These are phyloP conservation scores for Cataglyphis livida DNA, from an alignment of 2,888 invertebrate genomes.

Conservation along the genomic window DNA sequence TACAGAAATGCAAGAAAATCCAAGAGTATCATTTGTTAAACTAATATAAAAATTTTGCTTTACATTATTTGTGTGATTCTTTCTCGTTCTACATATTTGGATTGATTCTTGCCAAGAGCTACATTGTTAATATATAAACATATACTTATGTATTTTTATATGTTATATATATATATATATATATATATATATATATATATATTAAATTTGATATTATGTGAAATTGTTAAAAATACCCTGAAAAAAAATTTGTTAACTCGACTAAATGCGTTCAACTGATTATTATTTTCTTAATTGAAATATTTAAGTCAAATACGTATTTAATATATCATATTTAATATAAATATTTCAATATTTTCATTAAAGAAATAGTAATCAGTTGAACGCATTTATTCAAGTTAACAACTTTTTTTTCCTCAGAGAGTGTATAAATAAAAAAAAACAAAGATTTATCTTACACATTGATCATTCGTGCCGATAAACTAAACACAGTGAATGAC, in stretches of 20 bases:
- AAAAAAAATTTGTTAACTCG: too few relatives aligned
- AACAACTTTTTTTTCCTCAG: too few relatives aligned
- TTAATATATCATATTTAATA: too few relatives aligned
- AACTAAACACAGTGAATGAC: conserved; percentile 4
- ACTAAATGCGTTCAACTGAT: too few relatives aligned
- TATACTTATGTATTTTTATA: not conserved
- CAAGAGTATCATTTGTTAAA: conserved; percentile 3
- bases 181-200: too few relatives aligned
- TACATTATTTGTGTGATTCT: not conserved
- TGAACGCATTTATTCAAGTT: too few relatives aligned
- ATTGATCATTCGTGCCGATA: not conserved
- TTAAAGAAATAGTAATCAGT: too few relatives aligned
- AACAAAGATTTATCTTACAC: not conserved
- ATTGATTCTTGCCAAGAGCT: not conserved
- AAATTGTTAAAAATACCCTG: not conserved
- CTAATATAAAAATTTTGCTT: not conserved
- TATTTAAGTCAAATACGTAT: too few relatives aligned
- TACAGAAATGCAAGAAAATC: not conserved
- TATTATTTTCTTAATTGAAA: too few relatives aligned
- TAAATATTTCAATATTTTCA: too few relatives aligned
- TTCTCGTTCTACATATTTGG: not conserved
- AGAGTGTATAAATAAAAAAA: not conserved
- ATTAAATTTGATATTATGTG: not conserved
- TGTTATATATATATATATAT: not conserved
- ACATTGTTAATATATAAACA: too few relatives aligned